phyloP scores from a whole-genome alignment of 2,113 vertebrate genomes.

The Zosterops hypoxanthus region DNA sequence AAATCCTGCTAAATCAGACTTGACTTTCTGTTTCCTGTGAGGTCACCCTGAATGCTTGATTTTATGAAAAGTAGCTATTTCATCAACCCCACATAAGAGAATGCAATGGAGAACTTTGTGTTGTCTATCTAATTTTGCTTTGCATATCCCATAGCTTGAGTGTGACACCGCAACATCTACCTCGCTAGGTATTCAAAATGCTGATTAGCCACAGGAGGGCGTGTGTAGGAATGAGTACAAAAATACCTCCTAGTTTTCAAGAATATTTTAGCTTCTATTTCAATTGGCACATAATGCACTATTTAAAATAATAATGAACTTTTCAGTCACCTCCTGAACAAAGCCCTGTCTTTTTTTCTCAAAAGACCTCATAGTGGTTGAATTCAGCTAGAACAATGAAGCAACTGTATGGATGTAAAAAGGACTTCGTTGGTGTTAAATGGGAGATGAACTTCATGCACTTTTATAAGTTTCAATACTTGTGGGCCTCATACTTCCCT shows the following conservation, averaged over 20 bases:
- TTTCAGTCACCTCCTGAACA: background rate
- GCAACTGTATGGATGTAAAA: conserved; percentile 7
- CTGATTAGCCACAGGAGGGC: background rate
- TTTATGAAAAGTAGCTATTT: background rate
- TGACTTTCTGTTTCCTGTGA: background rate
- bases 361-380: background rate
- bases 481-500: background rate
- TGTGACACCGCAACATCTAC: background rate
- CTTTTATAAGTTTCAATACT: background rate
- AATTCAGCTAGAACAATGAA: conserved; percentile 11
- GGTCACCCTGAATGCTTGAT: background rate
- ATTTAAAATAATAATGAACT: background rate
- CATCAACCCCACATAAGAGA: background rate
- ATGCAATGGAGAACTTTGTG: background rate
- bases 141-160: background rate
- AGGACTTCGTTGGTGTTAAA: background rate
- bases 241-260: background rate
- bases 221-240: background rate
- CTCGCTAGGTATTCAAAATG: background rate
- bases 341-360: conserved; percentile 28
- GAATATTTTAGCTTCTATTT: background rate
- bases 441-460: background rate
- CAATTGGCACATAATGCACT: background rate
- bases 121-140: background rate
- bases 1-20: background rate